Conservation (phyloP, 2,888 invertebrate genomes). For the Dynastes grantii region DNA sequence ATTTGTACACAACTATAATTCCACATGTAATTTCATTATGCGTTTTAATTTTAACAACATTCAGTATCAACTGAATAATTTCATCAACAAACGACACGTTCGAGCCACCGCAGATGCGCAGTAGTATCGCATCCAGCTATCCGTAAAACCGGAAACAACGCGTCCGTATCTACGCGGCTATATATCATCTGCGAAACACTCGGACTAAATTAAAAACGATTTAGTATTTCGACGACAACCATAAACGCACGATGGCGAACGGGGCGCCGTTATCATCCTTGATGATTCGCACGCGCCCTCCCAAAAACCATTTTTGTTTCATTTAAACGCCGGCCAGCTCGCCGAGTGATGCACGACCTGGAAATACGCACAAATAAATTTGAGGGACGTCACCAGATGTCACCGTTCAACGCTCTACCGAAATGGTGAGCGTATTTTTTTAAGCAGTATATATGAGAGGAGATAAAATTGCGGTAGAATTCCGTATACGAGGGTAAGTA, state of each 20-base stretch:
- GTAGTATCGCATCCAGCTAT: too few relatives aligned
- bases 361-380: constrained; percentile 33
- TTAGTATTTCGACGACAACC: constrained; percentile 12
- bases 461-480: neutral
- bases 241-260: neutral
- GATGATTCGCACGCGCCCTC: neutral
- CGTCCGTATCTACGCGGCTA: neutral
- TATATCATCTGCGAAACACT: constrained; percentile 11
- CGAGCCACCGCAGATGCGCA: too few relatives aligned
- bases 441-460: neutral
- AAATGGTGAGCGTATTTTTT: neutral
- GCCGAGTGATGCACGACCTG: constrained; percentile 20
- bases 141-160: too few relatives aligned
- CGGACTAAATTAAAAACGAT: constrained; percentile 12
- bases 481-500: too few relatives aligned
- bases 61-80: too few relatives aligned
- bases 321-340: neutral
- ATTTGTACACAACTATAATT: too few relatives aligned
- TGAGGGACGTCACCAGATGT: constrained; percentile 17
- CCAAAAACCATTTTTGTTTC: constrained; percentile 2
- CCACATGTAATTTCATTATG: too few relatives aligned
- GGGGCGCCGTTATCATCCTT: neutral
- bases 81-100: too few relatives aligned
- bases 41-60: too few relatives aligned
- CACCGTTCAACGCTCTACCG: constrained; percentile 12